Conservation (phyloP, 2,888 invertebrate genomes). For the Chloroclystis v-ata region DNA sequence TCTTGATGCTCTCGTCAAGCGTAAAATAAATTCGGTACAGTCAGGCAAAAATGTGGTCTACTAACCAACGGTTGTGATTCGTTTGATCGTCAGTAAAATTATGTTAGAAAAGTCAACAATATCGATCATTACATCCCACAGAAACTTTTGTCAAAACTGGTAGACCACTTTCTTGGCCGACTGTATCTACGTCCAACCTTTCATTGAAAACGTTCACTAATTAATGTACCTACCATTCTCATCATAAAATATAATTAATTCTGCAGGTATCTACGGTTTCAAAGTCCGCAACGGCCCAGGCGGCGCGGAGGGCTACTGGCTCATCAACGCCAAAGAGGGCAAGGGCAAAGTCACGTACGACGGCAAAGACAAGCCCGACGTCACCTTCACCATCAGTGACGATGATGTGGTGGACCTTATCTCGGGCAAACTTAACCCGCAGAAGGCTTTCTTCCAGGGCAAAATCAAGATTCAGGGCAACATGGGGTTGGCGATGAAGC, state of each 20-base stretch:
- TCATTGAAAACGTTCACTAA: no score
- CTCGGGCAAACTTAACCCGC: constrained; percentile 93
- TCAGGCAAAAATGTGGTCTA: no score
- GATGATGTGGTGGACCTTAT: constrained; percentile 92
- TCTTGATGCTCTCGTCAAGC: no score
- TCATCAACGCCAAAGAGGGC: constrained; percentile 93
- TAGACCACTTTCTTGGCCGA: no score
- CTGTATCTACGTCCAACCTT: no score
- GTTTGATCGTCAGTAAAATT: no score
- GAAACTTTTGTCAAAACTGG: no score
- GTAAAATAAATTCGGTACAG: no score
- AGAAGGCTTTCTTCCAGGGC: constrained; percentile 97
- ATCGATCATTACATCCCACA: no score
- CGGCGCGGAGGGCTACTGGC: constrained; percentile 92
- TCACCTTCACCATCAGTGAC: constrained; percentile 92
- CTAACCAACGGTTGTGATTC: no score
- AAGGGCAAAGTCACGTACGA: constrained; percentile 91
- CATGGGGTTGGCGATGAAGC: constrained; percentile 96
- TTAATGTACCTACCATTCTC: not conserved
- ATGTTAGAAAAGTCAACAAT: no score
- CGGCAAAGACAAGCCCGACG: constrained; percentile 91
- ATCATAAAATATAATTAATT: not conserved
- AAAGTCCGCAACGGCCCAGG: constrained; percentile 88
- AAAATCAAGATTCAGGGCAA: constrained; percentile 98
- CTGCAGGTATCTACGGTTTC: constrained; percentile 90